Conservation (phyloP, 2,888 invertebrate genomes). For the Geophilus truncorum region DNA sequence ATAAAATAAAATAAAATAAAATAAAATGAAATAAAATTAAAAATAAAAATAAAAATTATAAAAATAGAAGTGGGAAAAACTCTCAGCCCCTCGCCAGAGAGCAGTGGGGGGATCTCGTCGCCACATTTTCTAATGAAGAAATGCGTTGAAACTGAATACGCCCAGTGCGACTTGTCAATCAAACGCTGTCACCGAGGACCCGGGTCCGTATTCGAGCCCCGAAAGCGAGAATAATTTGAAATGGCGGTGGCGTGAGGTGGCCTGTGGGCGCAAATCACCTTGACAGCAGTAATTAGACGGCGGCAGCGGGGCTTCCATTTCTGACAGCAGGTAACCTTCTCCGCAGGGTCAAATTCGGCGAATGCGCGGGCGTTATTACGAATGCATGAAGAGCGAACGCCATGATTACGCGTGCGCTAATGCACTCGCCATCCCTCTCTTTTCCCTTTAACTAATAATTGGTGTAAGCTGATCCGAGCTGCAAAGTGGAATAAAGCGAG, state of each 20-base stretch:
- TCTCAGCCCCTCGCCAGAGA: background rate
- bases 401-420: slow-evolving; percentile 16
- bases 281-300: slow-evolving; percentile 33
- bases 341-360: slow-evolving; percentile 9
- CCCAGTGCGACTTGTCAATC: slow-evolving; percentile 33
- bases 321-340: slow-evolving; percentile 20
- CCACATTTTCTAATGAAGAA: background rate
- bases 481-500: background rate
- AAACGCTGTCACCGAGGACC: slow-evolving; percentile 23
- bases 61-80: background rate
- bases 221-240: background rate
- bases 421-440: slow-evolving; percentile 12
- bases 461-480: slow-evolving; percentile 6
- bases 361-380: slow-evolving; percentile 10
- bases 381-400: slow-evolving; percentile 16
- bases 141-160: slow-evolving; percentile 30
- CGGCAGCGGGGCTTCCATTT: slow-evolving; percentile 4
- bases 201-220: background rate
- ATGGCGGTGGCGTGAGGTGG: slow-evolving; percentile 16
- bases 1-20: background rate
- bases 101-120: background rate
- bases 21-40: background rate
- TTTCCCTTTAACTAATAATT: slow-evolving; percentile 7
- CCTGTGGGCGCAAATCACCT: slow-evolving; percentile 28
- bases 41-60: no score